Evolutionary conservation across 2,888 invertebrate genomes (phyloP), one percentile per base, ranked within the genome.

Genomic region (Dolichopus griseipennis): DNA sequence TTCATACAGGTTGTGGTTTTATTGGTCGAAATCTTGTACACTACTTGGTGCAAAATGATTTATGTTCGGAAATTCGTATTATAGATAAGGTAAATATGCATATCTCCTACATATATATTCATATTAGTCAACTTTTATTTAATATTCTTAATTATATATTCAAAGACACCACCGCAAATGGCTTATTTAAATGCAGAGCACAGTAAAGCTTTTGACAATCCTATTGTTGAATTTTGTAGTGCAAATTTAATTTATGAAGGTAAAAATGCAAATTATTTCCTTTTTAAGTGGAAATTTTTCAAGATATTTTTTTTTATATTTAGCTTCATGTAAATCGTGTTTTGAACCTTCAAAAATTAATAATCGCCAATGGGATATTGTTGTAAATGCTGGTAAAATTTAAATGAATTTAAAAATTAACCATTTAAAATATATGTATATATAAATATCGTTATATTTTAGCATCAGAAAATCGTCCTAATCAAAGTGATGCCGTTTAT

Each of bases 231-330:
- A 79, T 96, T 95, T 80, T 90, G 87, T 81, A 95, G 95, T 83
- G 92, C 94, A 67, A 95, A 95, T 84, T 86, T 96, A 71, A 95
- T 95, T 71, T 93, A 92, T 83, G 83, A 88, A 83, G 88, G 95
- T 95, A 85, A 84, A 27, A 27, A 27, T 27, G n/a, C n/a, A n/a
- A 27, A 27, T 27, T 2, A 27, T 68, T n/a, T 69, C 37, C 4
- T 10, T 37, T 37, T 27, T 37, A 1, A 7, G 37, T 12, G 8
- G 21, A 15, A 41, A 33, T 21, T 21, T 1, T 52, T 43, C 20
- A 21, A 63, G 8, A 61, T 18, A 21, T 63, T 63, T 22, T 20
- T 63, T 12, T 9, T 63, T 63, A 64, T 15, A 64, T 18, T 7
- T 79, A 94, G 94, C 85, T 73, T 93, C 93, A 75, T 93, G 93